Percentiles rank a stretch among this genome's conserved stretches.
Evolutionary conservation across 1,140 invertebrate species (phyloP).

Genomic region (Bicyclus anynana): DNA sequence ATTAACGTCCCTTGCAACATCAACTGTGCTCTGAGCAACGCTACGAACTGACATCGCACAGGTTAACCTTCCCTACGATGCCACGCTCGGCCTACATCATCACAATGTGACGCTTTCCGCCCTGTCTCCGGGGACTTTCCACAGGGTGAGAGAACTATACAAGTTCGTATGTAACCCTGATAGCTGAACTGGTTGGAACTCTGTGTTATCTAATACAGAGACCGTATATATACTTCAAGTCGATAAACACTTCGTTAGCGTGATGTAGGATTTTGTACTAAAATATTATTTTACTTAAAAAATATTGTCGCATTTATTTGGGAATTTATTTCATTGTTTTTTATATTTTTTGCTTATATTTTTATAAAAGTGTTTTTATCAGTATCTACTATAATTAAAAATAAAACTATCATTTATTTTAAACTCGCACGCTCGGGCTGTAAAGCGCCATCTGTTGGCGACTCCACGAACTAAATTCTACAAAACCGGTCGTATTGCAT

Average conservation of each 20-base stretch:
- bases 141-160: constrained; percentile 56
- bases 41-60: constrained; percentile 43
- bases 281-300: not conserved
- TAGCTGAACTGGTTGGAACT: constrained; percentile 60
- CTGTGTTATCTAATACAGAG: accelerated
- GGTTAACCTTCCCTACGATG: constrained; percentile 55
- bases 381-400: not conserved
- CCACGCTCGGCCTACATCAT: constrained; percentile 44
- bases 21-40: constrained; percentile 71
- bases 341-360: not conserved
- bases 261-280: constrained; percentile 28
- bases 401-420: not conserved
- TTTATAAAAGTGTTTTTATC: not conserved
- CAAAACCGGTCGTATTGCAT: no score
- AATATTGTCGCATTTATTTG: not conserved
- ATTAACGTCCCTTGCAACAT: constrained; percentile 45
- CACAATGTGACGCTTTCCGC: constrained; percentile 64
- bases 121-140: constrained; percentile 73
- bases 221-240: constrained; percentile 32
- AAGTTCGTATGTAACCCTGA: constrained; percentile 62
- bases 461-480: not conserved
- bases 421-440: not conserved
- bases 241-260: constrained; percentile 41
- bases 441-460: constrained; percentile 20
- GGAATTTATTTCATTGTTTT: not conserved